A percentile compares a stretch with the other conserved stretches of the same genome.
phyloP scores from a whole-genome alignment of 2,888 invertebrate species.

The Isoperla grammatica region DNA sequence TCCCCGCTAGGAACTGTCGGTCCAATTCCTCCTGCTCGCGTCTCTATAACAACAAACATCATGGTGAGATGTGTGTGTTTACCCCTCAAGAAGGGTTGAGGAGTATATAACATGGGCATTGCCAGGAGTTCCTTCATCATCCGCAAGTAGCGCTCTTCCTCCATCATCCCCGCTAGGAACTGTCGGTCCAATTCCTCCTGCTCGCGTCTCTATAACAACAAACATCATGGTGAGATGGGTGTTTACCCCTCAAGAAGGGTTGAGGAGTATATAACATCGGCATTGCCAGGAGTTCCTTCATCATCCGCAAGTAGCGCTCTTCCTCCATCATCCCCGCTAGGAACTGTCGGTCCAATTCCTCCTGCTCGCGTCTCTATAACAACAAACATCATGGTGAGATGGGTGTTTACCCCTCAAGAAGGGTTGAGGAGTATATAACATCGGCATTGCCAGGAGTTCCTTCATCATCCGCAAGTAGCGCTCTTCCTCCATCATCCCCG shows the following conservation, averaged over 20 bases:
- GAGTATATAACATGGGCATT: not conserved
- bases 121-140: constrained; percentile 17
- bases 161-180: constrained; percentile 30
- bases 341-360: constrained; percentile 30
- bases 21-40: constrained; percentile 32
- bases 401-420: too few species aligned
- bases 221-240: too few species aligned
- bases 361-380: constrained; percentile 27
- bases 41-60: too few species aligned
- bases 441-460: constrained; percentile 16
- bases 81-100: constrained; percentile 24
- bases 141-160: constrained; percentile 28
- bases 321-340: constrained; percentile 32
- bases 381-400: too few species aligned
- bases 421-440: constrained; percentile 11
- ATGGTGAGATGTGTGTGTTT: too few species aligned
- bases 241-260: too few species aligned
- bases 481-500: constrained; percentile 32
- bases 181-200: constrained; percentile 31
- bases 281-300: constrained; percentile 18
- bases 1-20: constrained; percentile 29
- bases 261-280: constrained; percentile 5
- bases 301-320: constrained; percentile 23
- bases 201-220: constrained; percentile 26
- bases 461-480: constrained; percentile 13